Base-by-base conservation (phyloP, 2,113 vertebrate species). In the Mormoops blainvillei region DNA sequence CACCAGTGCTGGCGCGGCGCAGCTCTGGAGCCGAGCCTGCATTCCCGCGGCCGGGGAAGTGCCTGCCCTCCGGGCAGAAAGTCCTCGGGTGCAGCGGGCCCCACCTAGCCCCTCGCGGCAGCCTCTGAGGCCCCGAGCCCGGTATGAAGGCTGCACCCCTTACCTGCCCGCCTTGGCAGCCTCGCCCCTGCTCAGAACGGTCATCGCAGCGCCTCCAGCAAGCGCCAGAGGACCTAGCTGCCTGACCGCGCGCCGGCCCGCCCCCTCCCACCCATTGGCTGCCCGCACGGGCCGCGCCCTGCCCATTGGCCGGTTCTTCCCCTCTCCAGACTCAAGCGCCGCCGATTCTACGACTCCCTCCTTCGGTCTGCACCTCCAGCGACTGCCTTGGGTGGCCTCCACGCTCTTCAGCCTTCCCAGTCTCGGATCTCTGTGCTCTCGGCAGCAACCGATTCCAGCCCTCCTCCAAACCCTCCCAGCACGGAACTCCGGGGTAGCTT, bases 161-260 rank as follows among this genome's bases (percentile, higher is more conserved):
- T 97, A 97, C 97, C 97, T 95, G 96, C 16, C 33, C 0, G 54
- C 70, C 58, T 87, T 45, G 2, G 71, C 24, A 0, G 71, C 50
- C 54, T 84, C 92, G 11, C 19, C 76, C 58, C 31, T 54, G 73
- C 91, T 74, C 91, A 13, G 91, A 14, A 97, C 98, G n/a, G 96
- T 95, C 97, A 97, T 92, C 52, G 19, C 91, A 2, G 70, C 38
- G 31, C 52, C 95, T 65, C 63, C 90, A 11, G n/a, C 3, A 0
- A 58, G 52, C 61, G 5, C 52, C 13, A 4, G 3, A 15, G 8
- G 1, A 68, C 83, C 1, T 3, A 15, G 12, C 63, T 13, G 48
- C 78, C 1, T 0, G 8, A 31, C 18, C 0, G 6, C 2, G 61
- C 4, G 10, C 50, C 28, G 9, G 36, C 63, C 82, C 43, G 89